Conservation (phyloP, 1,140 invertebrate genomes). For the Hirudo medicinalis region DNA sequence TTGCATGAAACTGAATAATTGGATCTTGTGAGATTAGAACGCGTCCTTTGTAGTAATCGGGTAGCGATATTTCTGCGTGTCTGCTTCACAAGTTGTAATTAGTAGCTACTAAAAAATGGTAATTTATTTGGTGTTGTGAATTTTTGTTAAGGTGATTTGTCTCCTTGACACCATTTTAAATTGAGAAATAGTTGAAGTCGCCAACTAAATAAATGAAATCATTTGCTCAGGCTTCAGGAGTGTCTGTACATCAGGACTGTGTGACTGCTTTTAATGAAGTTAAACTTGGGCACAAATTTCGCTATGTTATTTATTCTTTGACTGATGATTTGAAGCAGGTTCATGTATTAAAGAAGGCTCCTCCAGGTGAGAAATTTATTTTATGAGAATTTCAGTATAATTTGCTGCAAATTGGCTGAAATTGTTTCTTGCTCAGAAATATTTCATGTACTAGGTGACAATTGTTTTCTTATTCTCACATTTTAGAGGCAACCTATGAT, state of each 20-base stretch:
- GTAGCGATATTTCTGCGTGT: too few species aligned
- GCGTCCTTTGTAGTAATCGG: too few species aligned
- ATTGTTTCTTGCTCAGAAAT: background rate
- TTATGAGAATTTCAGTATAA: background rate
- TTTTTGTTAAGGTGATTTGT: too few species aligned
- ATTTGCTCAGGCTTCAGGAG: conserved; percentile 25
- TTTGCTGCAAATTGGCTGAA: background rate
- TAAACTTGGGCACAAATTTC: conserved; percentile 23
- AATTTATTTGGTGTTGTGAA: too few species aligned
- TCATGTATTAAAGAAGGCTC: conserved; percentile 20
- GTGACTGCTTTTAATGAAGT: conserved; percentile 23
- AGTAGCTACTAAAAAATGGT: too few species aligned
- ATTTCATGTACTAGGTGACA: background rate
- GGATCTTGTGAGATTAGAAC: too few species aligned
- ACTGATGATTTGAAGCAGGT: conserved; percentile 22
- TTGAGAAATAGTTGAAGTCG: too few species aligned
- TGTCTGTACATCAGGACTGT: conserved; percentile 21
- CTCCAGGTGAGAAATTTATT: conserved; percentile 12
- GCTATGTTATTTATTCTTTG: conserved; percentile 22
- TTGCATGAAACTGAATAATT: too few species aligned
- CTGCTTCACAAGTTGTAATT: too few species aligned
- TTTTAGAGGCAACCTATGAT: conserved; percentile 51
- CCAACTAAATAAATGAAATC: too few species aligned
- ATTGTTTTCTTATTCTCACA: too few species aligned
- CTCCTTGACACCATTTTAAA: too few species aligned